Percentiles rank a stretch among this genome's conserved stretches.
These are phyloP conservation scores for Polyploca ridens DNA, from an alignment of 2,888 invertebrate species.

Conservation along the genomic window DNA sequence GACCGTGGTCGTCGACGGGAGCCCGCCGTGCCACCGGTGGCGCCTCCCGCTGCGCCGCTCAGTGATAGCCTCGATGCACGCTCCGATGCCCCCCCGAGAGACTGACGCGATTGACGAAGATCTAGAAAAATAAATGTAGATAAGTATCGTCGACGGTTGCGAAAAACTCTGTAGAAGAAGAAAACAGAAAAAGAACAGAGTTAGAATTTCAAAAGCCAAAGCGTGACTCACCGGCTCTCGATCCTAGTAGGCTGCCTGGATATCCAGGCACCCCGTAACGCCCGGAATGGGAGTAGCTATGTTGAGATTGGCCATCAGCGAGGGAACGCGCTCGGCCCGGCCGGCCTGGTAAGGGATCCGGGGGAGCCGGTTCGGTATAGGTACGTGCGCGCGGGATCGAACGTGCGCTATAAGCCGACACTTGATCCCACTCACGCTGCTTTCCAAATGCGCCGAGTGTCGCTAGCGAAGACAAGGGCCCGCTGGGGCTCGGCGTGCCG, in stretches of 20 bases:
- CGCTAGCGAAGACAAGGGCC: conserved; percentile 92
- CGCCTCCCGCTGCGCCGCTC: conserved; percentile 86
- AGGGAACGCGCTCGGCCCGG: conserved; percentile 91
- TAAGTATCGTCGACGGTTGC: neutral
- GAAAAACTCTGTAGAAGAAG: conserved; percentile 23
- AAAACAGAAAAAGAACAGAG: conserved; percentile 18
- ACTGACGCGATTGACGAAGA: conserved; percentile 93
- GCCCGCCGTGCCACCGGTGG: conserved; percentile 86
- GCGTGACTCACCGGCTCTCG: conserved; percentile 71
- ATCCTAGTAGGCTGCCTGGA: conserved; percentile 86
- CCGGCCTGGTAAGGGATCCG: conserved; percentile 91
- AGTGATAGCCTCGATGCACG: conserved; percentile 91
- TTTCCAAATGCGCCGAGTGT: conserved; percentile 93
- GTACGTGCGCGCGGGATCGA: conserved; percentile 95
- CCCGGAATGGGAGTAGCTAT: conserved; percentile 94
- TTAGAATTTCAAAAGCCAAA: conserved; percentile 27
- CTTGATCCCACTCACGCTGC: conserved; percentile 89
- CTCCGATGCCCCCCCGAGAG: conserved; percentile 92
- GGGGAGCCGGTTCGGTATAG: conserved; percentile 86
- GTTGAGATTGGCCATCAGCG: conserved; percentile 95
- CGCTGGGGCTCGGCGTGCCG: conserved; percentile 91
- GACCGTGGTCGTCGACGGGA: conserved; percentile 90
- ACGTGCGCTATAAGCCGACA: conserved; percentile 95
- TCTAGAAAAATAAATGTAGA: conserved; percentile 77
- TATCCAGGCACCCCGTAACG: conserved; percentile 91